Evolutionary conservation across 64 coral and sea anemone genomes (phyloP), one percentile per base, ranked within the genome.

Genomic region (Cladopsammia gracilis): DNA sequence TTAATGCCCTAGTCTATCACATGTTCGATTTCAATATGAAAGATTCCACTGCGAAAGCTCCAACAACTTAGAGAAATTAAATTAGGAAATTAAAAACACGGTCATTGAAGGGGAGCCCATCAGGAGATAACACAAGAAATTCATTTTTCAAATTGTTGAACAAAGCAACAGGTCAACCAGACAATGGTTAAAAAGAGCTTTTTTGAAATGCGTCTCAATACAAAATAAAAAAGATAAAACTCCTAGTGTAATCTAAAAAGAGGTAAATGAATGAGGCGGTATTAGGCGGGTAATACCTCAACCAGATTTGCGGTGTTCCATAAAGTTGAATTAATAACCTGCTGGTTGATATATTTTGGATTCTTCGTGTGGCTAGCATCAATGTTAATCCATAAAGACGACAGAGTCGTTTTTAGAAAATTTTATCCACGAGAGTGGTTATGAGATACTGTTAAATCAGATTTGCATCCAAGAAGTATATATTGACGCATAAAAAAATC

Each of bases 231-330:
- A 25, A 47, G 34, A 34, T 56, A 7, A 56, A 56, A 56, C 12
- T 7, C 7, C 53, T 10, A 56, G 46, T 75, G 19, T 12, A 18
- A 7, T 18, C 11, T n/a, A 13, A 75, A 19, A 50, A 18, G 47
- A 75, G 72, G 43, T 42, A 75, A 50, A 75, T 75, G 46, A 48
- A 48, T 48, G 72, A 75, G 43, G 47, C 14, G 53, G 47, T 75
- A 49, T 20, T 15, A 15, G 18, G 34, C 34, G 46, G 18, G 44
- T 75, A 75, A 75, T 84, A 62, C 62, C 45, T 34, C 44, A 64
- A 48, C 16, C 6, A 84, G 80, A 84, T 84, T 84, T 84, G 80
- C 19, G 12, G 80, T 49, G 62, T 66, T 49, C 61, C 46, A 84
- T 66, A 12, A 68, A 64, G 44, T 84, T 16, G 11, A 49, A 65